phyloP scores from a whole-genome alignment of 1,140 invertebrate species.

The Leptopilina boulardi region DNA sequence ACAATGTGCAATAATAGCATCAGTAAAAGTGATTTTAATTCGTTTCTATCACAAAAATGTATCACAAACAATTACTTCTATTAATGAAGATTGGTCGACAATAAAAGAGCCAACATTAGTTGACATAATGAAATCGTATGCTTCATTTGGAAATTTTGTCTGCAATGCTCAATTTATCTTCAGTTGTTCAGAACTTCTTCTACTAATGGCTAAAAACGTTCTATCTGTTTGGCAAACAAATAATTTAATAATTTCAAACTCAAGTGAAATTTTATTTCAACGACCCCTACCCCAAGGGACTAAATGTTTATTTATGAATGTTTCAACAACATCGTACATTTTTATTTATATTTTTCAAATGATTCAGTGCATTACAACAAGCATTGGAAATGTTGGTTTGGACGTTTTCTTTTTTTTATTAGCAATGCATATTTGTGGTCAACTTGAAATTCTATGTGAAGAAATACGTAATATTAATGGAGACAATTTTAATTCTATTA shows the following conservation, averaged over 20 bases:
- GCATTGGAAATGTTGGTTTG: constrained; percentile 47
- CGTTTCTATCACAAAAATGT: background rate
- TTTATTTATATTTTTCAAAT: constrained; percentile 46
- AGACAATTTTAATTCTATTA: background rate
- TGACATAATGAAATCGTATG: constrained; percentile 40
- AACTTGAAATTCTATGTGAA: constrained; percentile 44
- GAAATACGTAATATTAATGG: constrained; percentile 18
- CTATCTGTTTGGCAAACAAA: background rate
- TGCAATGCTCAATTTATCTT: constrained; percentile 45
- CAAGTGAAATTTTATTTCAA: background rate
- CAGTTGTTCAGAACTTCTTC: constrained; percentile 38
- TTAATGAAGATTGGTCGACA: background rate
- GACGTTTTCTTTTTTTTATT: constrained; percentile 52
- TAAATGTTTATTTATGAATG: constrained; percentile 43
- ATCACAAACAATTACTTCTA: background rate
- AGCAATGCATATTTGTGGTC: constrained; percentile 51
- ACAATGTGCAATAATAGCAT: background rate
- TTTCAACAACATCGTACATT: constrained; percentile 39
- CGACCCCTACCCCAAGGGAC: constrained; percentile 43
- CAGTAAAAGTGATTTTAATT: background rate
- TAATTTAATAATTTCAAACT: background rate
- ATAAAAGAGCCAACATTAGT: background rate
- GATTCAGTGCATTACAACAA: constrained; percentile 35
- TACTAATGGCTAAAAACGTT: constrained; percentile 39
- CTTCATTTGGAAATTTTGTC: constrained; percentile 38